Percentiles rank a stretch among this genome's conserved stretches.
phyloP scores from a whole-genome alignment of 1,140 invertebrate species.

The Triops longicaudatus region DNA sequence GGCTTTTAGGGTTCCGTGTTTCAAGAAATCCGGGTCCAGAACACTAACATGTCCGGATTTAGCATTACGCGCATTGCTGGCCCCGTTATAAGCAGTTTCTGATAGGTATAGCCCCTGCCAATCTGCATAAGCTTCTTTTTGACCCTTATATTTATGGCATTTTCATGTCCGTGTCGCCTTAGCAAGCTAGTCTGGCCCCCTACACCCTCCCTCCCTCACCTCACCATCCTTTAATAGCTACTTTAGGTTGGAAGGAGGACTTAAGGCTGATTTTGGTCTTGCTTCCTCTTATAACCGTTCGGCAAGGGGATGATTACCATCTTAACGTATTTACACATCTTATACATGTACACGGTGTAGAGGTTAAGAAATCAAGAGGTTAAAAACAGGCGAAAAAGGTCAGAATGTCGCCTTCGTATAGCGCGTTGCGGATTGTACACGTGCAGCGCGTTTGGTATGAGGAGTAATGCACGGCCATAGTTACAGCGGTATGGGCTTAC shows the following conservation, averaged over 20 bases:
- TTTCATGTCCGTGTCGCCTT: slow-evolving; percentile 11
- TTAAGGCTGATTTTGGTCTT: not conserved
- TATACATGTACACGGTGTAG: not conserved
- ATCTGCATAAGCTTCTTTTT: slow-evolving; percentile 13
- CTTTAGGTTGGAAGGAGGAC: not conserved
- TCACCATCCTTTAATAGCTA: not conserved
- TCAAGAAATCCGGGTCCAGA: not conserved
- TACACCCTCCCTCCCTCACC: too few relatives aligned
- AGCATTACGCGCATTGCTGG: slow-evolving; percentile 10
- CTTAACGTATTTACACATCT: slow-evolving; percentile 8
- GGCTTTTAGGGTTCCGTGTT: not conserved
- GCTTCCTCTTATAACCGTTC: not conserved
- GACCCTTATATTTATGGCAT: slow-evolving; percentile 8
- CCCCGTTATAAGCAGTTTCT: not conserved
- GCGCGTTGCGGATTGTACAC: too few relatives aligned
- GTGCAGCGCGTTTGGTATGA: not conserved
- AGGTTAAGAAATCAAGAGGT: not conserved
- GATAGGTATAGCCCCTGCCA: not conserved
- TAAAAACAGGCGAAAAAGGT: not conserved
- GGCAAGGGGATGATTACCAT: not conserved
- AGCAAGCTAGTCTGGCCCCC: not conserved
- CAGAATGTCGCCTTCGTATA: not conserved
- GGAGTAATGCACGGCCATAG: not conserved
- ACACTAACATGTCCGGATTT: not conserved
- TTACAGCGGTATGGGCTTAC: not conserved